These are phyloP conservation scores for Prunella himalayana DNA, from an alignment of 2,113 vertebrate genomes.

Conservation along the genomic window DNA sequence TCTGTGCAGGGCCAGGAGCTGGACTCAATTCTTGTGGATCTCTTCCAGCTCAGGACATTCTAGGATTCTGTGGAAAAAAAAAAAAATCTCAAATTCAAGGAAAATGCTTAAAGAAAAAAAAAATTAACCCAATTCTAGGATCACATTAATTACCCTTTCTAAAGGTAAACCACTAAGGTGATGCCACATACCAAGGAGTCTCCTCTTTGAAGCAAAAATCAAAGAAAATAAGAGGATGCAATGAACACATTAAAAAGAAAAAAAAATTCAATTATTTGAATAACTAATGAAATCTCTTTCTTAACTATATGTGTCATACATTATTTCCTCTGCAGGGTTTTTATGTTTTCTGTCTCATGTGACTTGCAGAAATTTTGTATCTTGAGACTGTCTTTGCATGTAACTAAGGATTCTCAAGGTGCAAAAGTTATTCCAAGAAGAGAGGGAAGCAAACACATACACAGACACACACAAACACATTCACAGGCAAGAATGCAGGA, in stretches of 20 bases:
- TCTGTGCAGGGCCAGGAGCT: too few species aligned
- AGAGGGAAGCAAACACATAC: background rate
- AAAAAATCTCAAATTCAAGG: background rate
- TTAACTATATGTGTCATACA: background rate
- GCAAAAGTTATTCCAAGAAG: background rate
- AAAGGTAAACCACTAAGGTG: background rate
- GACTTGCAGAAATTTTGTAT: background rate
- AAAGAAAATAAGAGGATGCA: background rate
- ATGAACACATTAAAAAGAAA: background rate
- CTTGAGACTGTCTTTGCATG: background rate
- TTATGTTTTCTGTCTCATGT: background rate
- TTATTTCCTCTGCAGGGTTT: background rate
- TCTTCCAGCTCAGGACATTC: background rate
- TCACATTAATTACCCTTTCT: background rate
- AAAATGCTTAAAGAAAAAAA: background rate
- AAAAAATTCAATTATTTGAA: background rate
- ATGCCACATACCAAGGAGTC: background rate
- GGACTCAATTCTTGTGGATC: background rate
- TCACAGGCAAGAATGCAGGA: background rate
- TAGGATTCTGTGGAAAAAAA: background rate
- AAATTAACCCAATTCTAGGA: background rate
- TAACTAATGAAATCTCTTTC: background rate
- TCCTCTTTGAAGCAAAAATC: background rate
- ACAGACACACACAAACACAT: background rate
- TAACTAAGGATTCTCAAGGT: background rate